Evolutionary conservation across 2,888 invertebrate species (phyloP), one percentile per base, ranked within the genome.

Genomic region (Parapristionchus giblindavisi): DNA sequence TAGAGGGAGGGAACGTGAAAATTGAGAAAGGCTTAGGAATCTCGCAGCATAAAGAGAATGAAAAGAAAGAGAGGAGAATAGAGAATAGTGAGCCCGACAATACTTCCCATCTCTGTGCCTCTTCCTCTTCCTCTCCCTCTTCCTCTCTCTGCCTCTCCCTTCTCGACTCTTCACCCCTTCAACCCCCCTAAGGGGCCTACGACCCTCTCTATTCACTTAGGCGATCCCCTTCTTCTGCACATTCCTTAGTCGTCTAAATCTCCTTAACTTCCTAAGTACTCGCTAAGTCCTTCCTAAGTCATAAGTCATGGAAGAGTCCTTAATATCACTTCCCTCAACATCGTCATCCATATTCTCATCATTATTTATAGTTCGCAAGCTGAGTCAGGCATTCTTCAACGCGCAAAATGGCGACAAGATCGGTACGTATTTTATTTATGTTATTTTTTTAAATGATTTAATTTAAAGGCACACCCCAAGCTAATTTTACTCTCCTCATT

Each of bases 301-400:
- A n/a, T n/a, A n/a, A n/a, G n/a, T n/a, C n/a, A n/a, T n/a, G n/a
- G n/a, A n/a, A n/a, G n/a, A n/a, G n/a, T n/a, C n/a, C n/a, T n/a
- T n/a, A n/a, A n/a, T n/a, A n/a, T n/a, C n/a, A n/a, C n/a, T n/a
- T n/a, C n/a, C n/a, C n/a, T n/a, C n/a, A n/a, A n/a, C 58, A 11
- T 24, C n/a, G 11, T 27, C 24, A 24, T 24, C 34, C 63, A 63
- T 36, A 11, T 11, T 34, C 8, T 63, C 63, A 17, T 79, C 80
- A 38, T 76, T 79, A 40, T 77, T 87, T 87, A 82, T 87, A 85
- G 85, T 87, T 76, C 80, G 87, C 34, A 86, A 86, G 76, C 81
- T 87, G 76, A 83, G 83, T 51, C 83, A 86, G 70, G 87, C 87
- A 38, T 87, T 87, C 78, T 87, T 87, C 83, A 84, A 86, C 75